Conservation (phyloP, 2,113 vertebrate genomes). For the Cavia aperea region DNA sequence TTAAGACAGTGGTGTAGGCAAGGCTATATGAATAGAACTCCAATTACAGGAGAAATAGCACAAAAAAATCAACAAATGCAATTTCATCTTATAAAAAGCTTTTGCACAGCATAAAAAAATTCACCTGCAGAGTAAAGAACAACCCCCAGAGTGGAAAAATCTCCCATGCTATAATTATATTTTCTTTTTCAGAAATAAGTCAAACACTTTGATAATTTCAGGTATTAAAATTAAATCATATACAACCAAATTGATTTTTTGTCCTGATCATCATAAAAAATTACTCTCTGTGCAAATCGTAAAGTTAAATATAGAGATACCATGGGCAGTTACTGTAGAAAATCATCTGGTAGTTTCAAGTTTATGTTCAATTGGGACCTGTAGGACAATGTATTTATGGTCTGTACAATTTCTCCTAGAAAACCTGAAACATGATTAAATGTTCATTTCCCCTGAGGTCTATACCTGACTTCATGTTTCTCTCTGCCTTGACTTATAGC, state of each 20-base stretch:
- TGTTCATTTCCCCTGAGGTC: background rate
- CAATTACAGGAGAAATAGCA: background rate
- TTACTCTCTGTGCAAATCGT: background rate
- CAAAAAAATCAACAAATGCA: background rate
- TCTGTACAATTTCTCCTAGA: background rate
- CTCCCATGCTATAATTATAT: background rate
- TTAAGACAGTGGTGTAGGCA: background rate
- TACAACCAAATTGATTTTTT: background rate
- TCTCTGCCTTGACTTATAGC: background rate
- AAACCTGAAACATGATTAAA: background rate
- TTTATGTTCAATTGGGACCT: background rate
- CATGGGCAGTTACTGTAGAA: background rate
- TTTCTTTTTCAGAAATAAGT: background rate
- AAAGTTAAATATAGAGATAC: background rate
- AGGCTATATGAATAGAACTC: background rate
- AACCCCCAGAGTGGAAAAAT: background rate
- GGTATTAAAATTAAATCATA: background rate
- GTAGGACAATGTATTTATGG: background rate
- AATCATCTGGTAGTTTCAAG: background rate
- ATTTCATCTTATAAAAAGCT: background rate
- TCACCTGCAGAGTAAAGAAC: background rate
- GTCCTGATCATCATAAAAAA: background rate
- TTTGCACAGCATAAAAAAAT: background rate
- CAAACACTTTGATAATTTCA: background rate
- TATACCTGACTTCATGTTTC: background rate